These are phyloP conservation scores for Poecilia picta DNA, from an alignment of 2,797 vertebrate genomes.

Conservation along the genomic window DNA sequence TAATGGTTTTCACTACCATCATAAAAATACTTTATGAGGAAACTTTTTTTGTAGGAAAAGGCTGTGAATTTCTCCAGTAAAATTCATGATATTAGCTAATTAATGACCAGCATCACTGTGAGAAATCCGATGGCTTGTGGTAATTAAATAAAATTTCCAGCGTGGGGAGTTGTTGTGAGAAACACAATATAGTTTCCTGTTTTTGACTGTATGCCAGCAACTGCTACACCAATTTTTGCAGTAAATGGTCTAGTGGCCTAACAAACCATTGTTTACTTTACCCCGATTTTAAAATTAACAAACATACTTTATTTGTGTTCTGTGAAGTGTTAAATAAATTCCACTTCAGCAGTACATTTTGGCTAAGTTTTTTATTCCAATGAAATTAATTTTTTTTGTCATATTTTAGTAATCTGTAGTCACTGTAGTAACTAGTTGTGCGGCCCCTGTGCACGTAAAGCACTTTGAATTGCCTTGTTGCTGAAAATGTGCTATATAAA, in stretches of 20 bases:
- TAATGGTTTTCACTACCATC: not conserved
- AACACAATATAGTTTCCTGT: not conserved
- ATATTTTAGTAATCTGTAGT: not conserved
- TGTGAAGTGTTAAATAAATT: not conserved
- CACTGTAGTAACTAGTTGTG: too few species aligned
- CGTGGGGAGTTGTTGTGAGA: not conserved
- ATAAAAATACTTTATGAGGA: constrained; percentile 10
- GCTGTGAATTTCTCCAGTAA: constrained; percentile 5
- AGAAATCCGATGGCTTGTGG: not conserved
- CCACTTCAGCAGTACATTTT: not conserved
- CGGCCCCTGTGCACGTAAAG: too few species aligned
- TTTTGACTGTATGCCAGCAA: not conserved
- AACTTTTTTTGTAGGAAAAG: not conserved
- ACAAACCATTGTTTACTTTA: not conserved
- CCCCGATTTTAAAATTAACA: not conserved
- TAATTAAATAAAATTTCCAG: not conserved
- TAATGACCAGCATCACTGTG: not conserved
- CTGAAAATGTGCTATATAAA: too few species aligned
- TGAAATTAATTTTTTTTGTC: not conserved
- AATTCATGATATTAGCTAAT: constrained; percentile 3
- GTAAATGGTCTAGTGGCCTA: not conserved
- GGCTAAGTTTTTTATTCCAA: not conserved
- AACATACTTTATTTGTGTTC: not conserved
- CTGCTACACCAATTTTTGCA: not conserved
- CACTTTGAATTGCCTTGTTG: too few species aligned